A percentile compares a stretch with the other conserved stretches of the same genome.
Conservation (phyloP, 2,888 invertebrate species). For the Lagria hirta region DNA sequence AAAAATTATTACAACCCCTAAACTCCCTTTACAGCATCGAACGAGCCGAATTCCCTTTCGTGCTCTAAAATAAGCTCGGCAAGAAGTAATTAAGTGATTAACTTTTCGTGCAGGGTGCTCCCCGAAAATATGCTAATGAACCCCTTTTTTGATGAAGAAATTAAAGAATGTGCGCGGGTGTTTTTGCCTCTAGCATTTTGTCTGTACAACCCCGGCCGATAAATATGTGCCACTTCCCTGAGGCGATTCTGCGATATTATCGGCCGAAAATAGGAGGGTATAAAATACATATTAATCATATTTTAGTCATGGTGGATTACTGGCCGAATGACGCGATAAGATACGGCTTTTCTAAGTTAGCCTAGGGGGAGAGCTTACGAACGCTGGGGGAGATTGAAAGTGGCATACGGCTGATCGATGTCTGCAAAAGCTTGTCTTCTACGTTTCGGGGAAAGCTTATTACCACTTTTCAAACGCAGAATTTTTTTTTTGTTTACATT, state of each 20-base stretch:
- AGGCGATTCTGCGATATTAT: conserved; percentile 34
- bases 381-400: conserved; percentile 32
- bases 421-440: too few species aligned
- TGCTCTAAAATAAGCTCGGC: conserved; percentile 4
- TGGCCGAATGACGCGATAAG: conserved; percentile 45
- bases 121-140: conserved; percentile 21
- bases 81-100: conserved; percentile 9
- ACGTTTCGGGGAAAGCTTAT: too few species aligned
- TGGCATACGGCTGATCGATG: conserved; percentile 34
- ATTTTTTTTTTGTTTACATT: too few species aligned
- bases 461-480: too few species aligned
- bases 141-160: conserved; percentile 30
- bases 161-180: conserved; percentile 28
- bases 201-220: conserved; percentile 14
- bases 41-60: conserved; percentile 1
- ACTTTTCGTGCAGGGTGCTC: conserved; percentile 1
- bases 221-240: conserved; percentile 26
- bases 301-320: conserved; percentile 47
- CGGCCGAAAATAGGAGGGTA: conserved; percentile 35
- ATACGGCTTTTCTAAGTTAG: conserved; percentile 36
- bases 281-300: conserved; percentile 48
- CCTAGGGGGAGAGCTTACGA: conserved; percentile 30
- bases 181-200: conserved; percentile 6
- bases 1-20: too few species aligned
- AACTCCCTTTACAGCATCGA: conserved; percentile 3